Conservation (phyloP, 1,140 invertebrate genomes). For the Streblospio benedicti region DNA sequence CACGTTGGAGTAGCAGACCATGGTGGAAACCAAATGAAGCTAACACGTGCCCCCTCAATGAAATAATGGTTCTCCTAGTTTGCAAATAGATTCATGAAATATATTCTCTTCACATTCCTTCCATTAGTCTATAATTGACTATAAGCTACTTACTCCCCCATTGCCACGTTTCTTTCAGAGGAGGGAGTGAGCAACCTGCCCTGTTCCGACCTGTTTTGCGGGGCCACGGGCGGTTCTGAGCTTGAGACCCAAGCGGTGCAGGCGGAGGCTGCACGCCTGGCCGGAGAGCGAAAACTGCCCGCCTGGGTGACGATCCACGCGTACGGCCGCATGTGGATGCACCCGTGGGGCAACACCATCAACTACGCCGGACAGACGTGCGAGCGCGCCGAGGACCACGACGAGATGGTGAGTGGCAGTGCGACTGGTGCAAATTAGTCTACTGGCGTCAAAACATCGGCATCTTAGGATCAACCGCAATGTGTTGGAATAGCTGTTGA, state of each 20-base stretch:
- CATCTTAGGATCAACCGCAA: too few relatives aligned
- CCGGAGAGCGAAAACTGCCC: not conserved
- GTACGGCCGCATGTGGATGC: conserved; percentile 4
- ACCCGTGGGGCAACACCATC: conserved; percentile 6
- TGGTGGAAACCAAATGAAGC: not conserved
- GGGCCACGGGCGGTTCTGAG: not conserved
- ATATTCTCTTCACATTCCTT: not conserved
- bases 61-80: not conserved
- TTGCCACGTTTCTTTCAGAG: conserved; percentile 1
- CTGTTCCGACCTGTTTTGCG: conserved; percentile 1
- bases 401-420: conserved; percentile 2
- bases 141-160: not conserved
- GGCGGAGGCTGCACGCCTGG: not conserved
- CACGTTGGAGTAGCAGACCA: conserved; percentile 3
- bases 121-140: not conserved
- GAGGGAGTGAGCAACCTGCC: not conserved
- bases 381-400: not conserved
- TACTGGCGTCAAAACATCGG: too few relatives aligned
- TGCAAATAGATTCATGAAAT: not conserved
- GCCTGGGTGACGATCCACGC: not conserved
- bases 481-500: too few relatives aligned
- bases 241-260: not conserved
- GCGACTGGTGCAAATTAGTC: not conserved
- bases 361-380: conserved; percentile 5
- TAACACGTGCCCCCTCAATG: conserved; percentile 3